phyloP scores from a whole-genome alignment of 2,888 invertebrate genomes.

The Acrocyrtus sp. region DNA sequence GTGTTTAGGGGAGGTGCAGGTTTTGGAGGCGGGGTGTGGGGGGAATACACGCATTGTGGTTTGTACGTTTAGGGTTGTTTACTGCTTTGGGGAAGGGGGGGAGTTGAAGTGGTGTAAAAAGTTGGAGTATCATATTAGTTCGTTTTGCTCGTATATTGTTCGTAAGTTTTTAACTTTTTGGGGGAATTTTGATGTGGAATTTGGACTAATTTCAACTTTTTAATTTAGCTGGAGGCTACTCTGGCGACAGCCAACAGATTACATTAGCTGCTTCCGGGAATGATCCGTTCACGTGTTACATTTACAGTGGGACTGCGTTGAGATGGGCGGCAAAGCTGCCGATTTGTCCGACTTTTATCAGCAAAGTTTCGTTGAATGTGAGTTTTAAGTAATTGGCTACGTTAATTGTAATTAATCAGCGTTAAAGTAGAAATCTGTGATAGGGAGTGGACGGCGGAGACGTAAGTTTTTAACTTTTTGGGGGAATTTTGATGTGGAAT shows the following conservation, averaged over 20 bases:
- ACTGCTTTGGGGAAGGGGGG: slow-evolving; percentile 82
- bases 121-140: slow-evolving; percentile 84
- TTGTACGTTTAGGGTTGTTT: slow-evolving; percentile 86
- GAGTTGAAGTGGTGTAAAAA: slow-evolving; percentile 83
- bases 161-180: slow-evolving; percentile 44
- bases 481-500: not conserved
- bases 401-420: no score
- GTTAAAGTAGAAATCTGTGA: no score
- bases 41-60: slow-evolving; percentile 78
- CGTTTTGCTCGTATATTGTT: slow-evolving; percentile 73
- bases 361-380: slow-evolving; percentile 71
- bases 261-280: slow-evolving; percentile 69
- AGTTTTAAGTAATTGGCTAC: no score
- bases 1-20: slow-evolving; percentile 72
- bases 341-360: slow-evolving; percentile 78
- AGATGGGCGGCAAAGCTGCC: slow-evolving; percentile 91
- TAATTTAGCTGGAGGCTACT: no score
- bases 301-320: slow-evolving; percentile 85
- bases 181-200: not conserved
- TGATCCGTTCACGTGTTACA: slow-evolving; percentile 82
- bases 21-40: slow-evolving; percentile 69
- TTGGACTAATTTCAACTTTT: not conserved
- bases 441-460: slow-evolving; percentile 76
- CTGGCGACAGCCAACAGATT: slow-evolving; percentile 51
- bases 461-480: slow-evolving; percentile 55